Percentiles rank a stretch among this genome's conserved stretches.
These are phyloP conservation scores for Lapara coniferarum DNA, from an alignment of 2,888 invertebrate genomes.

Conservation along the genomic window DNA sequence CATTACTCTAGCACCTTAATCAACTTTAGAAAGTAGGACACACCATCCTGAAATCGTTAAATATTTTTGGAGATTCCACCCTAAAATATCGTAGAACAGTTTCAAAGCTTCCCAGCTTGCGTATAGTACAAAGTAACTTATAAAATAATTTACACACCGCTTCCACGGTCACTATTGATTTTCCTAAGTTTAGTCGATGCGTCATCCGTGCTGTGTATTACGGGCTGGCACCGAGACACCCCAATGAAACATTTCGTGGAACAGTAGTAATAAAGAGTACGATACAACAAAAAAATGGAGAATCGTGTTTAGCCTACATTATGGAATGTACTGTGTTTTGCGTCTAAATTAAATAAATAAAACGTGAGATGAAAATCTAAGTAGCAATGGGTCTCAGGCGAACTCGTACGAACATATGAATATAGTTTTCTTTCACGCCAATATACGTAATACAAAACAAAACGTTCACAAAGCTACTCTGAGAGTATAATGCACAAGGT, in stretches of 20 bases:
- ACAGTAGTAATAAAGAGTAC: conserved; percentile 3
- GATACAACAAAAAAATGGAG: not conserved
- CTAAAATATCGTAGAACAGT: not conserved
- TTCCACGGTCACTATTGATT: conserved; percentile 48
- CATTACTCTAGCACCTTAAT: too few species aligned
- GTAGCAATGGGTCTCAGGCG: too few species aligned
- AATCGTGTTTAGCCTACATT: not conserved
- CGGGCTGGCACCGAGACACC: conserved; percentile 49
- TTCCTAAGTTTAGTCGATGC: conserved; percentile 47
- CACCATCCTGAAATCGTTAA: too few species aligned
- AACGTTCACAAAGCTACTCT: not conserved
- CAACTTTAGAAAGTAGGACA: too few species aligned
- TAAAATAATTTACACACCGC: not conserved
- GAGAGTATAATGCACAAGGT: not conserved
- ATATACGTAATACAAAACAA: too few species aligned
- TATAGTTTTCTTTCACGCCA: too few species aligned
- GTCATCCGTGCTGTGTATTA: conserved; percentile 57
- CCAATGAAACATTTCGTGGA: not conserved
- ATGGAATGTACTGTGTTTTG: too few species aligned
- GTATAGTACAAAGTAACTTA: not conserved
- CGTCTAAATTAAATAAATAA: too few species aligned
- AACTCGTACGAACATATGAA: too few species aligned
- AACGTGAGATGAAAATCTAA: not conserved
- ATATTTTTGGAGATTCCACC: too few species aligned
- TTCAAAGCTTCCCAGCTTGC: not conserved